Percentiles rank a stretch among this genome's conserved stretches.
Conservation (phyloP, 2,888 invertebrate species). For the Apantesis nais region DNA sequence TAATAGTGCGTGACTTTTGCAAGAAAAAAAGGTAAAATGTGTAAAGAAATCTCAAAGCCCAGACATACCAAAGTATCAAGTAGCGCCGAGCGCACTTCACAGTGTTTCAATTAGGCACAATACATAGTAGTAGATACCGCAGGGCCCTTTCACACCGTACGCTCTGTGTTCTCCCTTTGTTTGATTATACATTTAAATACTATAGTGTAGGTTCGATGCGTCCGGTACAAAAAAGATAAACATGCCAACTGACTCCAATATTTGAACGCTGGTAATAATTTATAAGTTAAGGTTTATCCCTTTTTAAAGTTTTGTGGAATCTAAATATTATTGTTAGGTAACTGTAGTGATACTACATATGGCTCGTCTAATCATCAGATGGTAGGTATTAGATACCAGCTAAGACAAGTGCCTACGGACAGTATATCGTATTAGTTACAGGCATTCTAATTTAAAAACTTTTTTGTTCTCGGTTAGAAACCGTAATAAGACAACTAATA, state of each 20-base stretch:
- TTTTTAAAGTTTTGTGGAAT: conserved; percentile 11
- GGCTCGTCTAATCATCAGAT: too few species aligned
- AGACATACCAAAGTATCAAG: conserved; percentile 62
- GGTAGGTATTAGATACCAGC: too few species aligned
- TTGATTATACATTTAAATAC: conserved; percentile 83
- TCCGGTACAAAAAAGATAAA: conserved; percentile 65
- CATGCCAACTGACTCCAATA: conserved; percentile 65
- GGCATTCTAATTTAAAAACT: neutral
- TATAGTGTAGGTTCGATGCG: conserved; percentile 65
- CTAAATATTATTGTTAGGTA: neutral
- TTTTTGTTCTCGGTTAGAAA: too few species aligned
- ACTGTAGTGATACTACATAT: neutral
- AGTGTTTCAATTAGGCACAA: conserved; percentile 79
- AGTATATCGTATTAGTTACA: neutral
- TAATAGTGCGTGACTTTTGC: too few species aligned
- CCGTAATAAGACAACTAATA: neutral
- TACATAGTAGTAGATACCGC: conserved; percentile 68
- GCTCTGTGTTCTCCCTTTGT: conserved; percentile 74
- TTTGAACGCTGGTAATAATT: conserved; percentile 74
- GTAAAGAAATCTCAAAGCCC: neutral
- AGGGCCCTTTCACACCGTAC: conserved; percentile 73
- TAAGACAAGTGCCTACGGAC: neutral
- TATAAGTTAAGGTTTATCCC: conserved; percentile 59
- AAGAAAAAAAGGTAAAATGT: too few species aligned
- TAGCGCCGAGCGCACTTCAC: conserved; percentile 37